Evolutionary conservation across 1,140 invertebrate species (phyloP).

Genomic region (Sitobion miscanthi): DNA sequence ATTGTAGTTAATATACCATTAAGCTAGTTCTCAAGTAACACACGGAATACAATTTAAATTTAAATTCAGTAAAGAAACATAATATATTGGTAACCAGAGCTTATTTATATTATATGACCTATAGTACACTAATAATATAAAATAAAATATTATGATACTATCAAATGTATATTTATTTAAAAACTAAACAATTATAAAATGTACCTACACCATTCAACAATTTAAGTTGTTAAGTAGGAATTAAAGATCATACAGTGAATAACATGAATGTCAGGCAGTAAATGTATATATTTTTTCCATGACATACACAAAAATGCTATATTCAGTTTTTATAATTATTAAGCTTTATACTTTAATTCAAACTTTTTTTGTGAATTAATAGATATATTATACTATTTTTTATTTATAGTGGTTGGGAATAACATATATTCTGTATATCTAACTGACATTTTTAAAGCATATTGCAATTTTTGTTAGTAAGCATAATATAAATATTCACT

Average conservation of each 20-base stretch:
- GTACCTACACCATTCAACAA: background rate
- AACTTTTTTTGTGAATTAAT: background rate
- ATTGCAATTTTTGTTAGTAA: constrained; percentile 48
- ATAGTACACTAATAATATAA: background rate
- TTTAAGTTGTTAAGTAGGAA: background rate
- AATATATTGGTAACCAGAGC: background rate
- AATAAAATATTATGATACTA: background rate
- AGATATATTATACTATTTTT: background rate
- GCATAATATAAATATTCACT: constrained; percentile 63
- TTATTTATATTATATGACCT: background rate
- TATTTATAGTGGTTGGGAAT: background rate
- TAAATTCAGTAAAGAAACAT: background rate
- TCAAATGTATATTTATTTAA: background rate
- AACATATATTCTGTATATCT: background rate
- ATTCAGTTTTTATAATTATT: background rate
- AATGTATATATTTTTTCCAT: background rate
- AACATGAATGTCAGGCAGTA: background rate
- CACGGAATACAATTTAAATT: background rate
- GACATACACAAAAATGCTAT: background rate
- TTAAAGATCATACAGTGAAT: background rate
- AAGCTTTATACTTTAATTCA: background rate
- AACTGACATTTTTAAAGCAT: constrained; percentile 19
- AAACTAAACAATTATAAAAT: background rate
- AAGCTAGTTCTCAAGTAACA: background rate
- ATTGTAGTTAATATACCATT: background rate